These are phyloP conservation scores for Yponomeuta cagnagella DNA, from an alignment of 2,888 invertebrate species.

Conservation along the genomic window DNA sequence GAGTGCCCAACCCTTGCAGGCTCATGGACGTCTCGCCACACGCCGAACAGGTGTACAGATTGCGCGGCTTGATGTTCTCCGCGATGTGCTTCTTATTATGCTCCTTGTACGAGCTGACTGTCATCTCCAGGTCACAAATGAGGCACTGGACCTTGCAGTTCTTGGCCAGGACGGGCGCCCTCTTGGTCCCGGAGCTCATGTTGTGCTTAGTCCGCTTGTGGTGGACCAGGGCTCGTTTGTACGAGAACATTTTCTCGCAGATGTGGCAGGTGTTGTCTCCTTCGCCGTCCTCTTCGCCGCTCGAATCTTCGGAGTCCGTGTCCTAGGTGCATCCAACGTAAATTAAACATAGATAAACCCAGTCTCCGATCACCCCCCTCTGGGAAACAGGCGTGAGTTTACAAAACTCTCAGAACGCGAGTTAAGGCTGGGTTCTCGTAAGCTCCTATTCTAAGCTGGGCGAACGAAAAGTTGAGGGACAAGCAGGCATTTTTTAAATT, in stretches of 20 bases:
- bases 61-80: conserved; percentile 57
- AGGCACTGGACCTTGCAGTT: conserved; percentile 56
- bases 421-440: no score
- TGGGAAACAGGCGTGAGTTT: no score
- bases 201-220: conserved; percentile 66
- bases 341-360: conserved; percentile 22
- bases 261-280: conserved; percentile 57
- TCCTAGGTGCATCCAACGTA: conserved; percentile 20
- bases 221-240: conserved; percentile 53
- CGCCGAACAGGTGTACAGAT: conserved; percentile 62
- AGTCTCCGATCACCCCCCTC: no score
- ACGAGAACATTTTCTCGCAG: conserved; percentile 68
- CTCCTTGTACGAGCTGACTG: conserved; percentile 56
- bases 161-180: conserved; percentile 52
- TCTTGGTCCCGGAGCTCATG: conserved; percentile 58
- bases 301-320: conserved; percentile 52
- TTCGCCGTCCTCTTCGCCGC: conserved; percentile 56
- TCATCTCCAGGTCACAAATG: conserved; percentile 65
- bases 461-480: no score
- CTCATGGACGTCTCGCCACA: conserved; percentile 60
- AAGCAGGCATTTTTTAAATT: no score
- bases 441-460: no score
- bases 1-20: conserved; percentile 54
- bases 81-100: conserved; percentile 63
- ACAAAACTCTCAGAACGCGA: no score